Percentiles rank a stretch among this genome's conserved stretches.
Conservation (phyloP, 2,888 invertebrate genomes). For the Xanthia icteritia region DNA sequence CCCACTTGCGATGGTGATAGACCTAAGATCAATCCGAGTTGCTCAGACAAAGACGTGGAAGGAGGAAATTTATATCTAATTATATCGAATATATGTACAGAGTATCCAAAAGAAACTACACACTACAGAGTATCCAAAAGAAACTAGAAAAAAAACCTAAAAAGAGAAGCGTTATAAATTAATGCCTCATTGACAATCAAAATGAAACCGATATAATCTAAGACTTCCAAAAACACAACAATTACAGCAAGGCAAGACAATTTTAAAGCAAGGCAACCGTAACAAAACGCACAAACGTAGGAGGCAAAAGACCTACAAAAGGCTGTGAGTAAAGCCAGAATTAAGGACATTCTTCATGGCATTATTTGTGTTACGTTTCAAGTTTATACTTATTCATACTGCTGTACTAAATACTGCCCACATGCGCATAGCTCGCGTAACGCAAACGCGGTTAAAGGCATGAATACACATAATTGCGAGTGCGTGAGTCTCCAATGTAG, state of each 20-base stretch:
- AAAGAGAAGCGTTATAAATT: not conserved
- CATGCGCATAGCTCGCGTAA: conserved; percentile 66
- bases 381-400: conserved; percentile 66
- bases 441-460: conserved; percentile 68
- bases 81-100: not conserved
- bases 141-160: conserved; percentile 5
- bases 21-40: conserved; percentile 42
- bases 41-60: conserved; percentile 20
- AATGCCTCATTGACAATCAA: not conserved
- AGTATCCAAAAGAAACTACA: conserved; percentile 5
- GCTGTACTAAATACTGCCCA: conserved; percentile 67
- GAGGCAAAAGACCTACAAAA: conserved; percentile 53
- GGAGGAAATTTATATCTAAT: conserved; percentile 25
- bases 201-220: conserved; percentile 8
- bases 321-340: conserved; percentile 51
- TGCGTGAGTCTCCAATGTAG: conserved; percentile 65
- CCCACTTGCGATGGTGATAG: conserved; percentile 57
- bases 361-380: conserved; percentile 66
- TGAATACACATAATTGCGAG: conserved; percentile 77
- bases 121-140: not conserved
- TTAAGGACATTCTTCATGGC: conserved; percentile 64
- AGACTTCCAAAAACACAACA: conserved; percentile 18
- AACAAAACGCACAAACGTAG: conserved; percentile 39
- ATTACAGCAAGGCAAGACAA: conserved; percentile 8
- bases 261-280: conserved; percentile 38